phyloP scores from a whole-genome alignment of 92 coral and sea anemone species.

The Palythoa caribaeorum region DNA sequence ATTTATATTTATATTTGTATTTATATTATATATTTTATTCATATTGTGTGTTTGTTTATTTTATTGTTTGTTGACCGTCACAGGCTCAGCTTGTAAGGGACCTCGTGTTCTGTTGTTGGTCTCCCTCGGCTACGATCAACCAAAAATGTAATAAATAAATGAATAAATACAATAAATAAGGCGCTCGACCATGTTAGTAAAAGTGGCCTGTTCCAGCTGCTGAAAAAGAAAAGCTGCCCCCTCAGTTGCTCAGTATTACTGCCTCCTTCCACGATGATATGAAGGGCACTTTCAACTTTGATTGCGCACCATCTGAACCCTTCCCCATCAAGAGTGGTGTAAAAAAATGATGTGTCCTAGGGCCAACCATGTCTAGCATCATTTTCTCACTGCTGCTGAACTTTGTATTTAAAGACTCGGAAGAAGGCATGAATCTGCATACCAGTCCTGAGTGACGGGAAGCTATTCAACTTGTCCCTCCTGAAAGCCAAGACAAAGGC shows the following conservation, averaged over 20 bases:
- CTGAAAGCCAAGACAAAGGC: constrained; percentile 21
- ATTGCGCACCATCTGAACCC: constrained; percentile 16
- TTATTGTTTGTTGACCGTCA: too few relatives aligned
- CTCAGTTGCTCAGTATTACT: constrained; percentile 29
- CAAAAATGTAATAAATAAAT: too few relatives aligned
- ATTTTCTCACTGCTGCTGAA: constrained; percentile 33
- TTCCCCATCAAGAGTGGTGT: constrained; percentile 36
- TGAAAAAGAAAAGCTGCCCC: constrained; percentile 48
- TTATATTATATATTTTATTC: too few relatives aligned
- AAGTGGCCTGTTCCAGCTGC: constrained; percentile 28
- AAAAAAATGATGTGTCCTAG: constrained; percentile 56
- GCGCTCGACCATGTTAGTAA: constrained; percentile 45
- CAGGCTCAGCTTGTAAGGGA: too few relatives aligned
- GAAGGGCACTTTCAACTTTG: constrained; percentile 43
- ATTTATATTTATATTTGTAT: too few relatives aligned
- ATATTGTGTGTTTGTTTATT: too few relatives aligned
- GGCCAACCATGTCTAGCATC: constrained; percentile 39
- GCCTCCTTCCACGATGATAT: constrained; percentile 43
- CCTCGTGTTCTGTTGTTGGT: too few relatives aligned
- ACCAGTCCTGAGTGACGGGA: constrained; percentile 27
- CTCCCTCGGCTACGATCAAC: too few relatives aligned
- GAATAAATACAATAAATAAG: background rate
- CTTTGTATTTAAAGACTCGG: background rate
- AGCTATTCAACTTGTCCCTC: background rate
- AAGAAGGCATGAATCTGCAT: background rate